phyloP scores from a whole-genome alignment of 2,113 vertebrate species.

The Bos javanicus region DNA sequence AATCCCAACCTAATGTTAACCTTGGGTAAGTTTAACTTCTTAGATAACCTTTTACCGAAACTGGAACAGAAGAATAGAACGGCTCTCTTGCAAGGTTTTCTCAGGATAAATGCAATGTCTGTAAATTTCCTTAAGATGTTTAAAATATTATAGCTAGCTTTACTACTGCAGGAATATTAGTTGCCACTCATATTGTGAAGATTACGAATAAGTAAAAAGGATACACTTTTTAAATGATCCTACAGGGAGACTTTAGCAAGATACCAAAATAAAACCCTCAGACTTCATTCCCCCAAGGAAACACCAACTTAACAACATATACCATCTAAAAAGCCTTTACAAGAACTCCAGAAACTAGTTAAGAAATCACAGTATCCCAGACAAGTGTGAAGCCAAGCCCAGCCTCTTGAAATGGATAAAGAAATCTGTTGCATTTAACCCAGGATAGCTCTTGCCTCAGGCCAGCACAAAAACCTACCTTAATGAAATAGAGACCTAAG shows the following conservation, averaged over 20 bases:
- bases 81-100: neutral
- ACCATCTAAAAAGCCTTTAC: neutral
- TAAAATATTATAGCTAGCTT: neutral
- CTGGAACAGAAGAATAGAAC: neutral
- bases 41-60: neutral
- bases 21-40: neutral
- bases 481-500: neutral
- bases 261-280: neutral
- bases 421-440: neutral
- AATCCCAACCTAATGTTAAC: neutral
- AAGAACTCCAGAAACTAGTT: neutral
- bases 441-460: neutral
- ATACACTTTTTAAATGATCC: neutral
- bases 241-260: neutral
- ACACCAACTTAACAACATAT: neutral
- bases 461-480: neutral
- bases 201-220: neutral
- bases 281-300: neutral
- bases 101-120: neutral
- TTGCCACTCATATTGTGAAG: neutral
- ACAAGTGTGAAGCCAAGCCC: neutral
- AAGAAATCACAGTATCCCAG: neutral
- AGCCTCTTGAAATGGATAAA: neutral
- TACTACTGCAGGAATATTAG: neutral
- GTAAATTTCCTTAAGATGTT: neutral